These are phyloP conservation scores for Himalopsyche japonica DNA, from an alignment of 2,888 invertebrate species.

Conservation along the genomic window DNA sequence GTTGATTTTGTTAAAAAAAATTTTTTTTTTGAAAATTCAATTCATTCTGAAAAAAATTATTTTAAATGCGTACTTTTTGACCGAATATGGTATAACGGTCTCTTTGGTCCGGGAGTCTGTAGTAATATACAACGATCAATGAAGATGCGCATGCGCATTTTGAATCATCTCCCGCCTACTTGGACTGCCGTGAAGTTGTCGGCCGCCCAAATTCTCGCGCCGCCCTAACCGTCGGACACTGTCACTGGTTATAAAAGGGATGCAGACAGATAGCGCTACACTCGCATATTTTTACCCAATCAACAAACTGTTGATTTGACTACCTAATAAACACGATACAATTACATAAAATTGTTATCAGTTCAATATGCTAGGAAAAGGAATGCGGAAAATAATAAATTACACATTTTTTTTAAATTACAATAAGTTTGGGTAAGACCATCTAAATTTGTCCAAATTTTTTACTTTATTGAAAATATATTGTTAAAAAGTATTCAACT, in stretches of 20 bases:
- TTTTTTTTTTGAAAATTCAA: neutral
- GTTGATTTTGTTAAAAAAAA: neutral
- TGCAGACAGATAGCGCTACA: neutral
- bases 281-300: neutral
- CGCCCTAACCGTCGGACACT: neutral
- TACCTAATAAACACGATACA: too few species aligned
- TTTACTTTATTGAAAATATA: too few species aligned
- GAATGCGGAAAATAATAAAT: too few species aligned
- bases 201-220: neutral
- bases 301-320: too few species aligned
- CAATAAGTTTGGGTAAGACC: too few species aligned
- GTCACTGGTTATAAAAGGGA: neutral
- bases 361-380: too few species aligned
- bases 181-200: neutral
- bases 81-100: neutral
- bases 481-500: too few species aligned
- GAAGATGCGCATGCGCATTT: neutral
- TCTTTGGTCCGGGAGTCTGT: neutral
- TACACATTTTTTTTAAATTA: too few species aligned
- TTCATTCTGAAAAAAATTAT: neutral
- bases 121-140: neutral
- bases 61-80: neutral
- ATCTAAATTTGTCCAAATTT: too few species aligned
- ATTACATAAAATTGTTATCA: too few species aligned
- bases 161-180: neutral